Conservation (phyloP, 2,888 invertebrate species). For the Deilephila elpenor region DNA sequence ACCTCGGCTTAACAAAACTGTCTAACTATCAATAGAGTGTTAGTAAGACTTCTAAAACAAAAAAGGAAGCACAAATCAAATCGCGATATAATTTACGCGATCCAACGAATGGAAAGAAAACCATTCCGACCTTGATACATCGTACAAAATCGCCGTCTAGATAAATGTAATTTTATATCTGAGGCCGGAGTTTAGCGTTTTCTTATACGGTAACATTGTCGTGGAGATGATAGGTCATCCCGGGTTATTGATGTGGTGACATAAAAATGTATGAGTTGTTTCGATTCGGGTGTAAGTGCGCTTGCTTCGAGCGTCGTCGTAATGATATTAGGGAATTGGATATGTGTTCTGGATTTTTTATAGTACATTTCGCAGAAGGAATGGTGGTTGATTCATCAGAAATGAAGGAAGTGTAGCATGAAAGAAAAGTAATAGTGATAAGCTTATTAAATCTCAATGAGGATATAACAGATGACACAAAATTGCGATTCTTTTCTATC, state of each 20-base stretch:
- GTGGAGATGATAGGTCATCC: constrained; percentile 39
- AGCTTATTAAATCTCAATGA: too few species aligned
- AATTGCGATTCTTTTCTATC: too few species aligned
- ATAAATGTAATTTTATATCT: constrained; percentile 21
- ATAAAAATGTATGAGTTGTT: constrained; percentile 42
- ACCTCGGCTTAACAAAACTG: too few species aligned
- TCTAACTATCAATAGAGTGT: too few species aligned
- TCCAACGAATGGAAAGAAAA: constrained; percentile 10
- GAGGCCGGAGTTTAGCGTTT: constrained; percentile 18
- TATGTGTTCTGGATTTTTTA: not conserved
- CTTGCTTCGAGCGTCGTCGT: constrained; percentile 1
- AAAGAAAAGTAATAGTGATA: too few species aligned
- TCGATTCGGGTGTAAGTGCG: constrained; percentile 15
- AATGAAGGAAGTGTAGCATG: too few species aligned
- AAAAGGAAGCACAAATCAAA: not conserved
- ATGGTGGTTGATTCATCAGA: too few species aligned
- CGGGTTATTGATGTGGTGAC: constrained; percentile 39
- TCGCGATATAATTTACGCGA: not conserved
- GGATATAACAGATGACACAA: too few species aligned
- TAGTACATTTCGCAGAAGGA: not conserved
- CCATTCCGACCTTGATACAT: constrained; percentile 27
- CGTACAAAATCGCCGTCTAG: constrained; percentile 13
- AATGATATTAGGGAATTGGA: constrained; percentile 7
- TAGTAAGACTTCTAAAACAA: not conserved
- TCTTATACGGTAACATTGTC: constrained; percentile 27